phyloP scores from a whole-genome alignment of 2,113 vertebrate genomes.

The Syngnathus floridae region DNA sequence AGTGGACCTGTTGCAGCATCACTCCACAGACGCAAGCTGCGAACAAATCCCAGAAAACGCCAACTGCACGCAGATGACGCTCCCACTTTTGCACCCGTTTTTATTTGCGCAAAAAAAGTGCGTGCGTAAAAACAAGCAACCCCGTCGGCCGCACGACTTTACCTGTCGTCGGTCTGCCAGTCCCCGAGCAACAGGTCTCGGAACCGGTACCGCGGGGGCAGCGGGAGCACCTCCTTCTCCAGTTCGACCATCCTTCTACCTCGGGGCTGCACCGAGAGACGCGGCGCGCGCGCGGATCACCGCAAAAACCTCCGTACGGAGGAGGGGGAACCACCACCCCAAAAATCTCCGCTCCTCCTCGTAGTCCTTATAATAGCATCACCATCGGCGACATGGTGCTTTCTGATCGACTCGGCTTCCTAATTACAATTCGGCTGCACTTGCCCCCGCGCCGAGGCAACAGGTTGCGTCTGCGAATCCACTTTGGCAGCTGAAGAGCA shows the following conservation, averaged over 20 bases:
- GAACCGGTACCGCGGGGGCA: slow-evolving; percentile 81
- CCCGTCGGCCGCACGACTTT: slow-evolving; percentile 30
- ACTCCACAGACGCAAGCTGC: slow-evolving; percentile 2
- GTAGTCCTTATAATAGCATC: slow-evolving; percentile 28
- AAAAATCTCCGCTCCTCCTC: slow-evolving; percentile 38
- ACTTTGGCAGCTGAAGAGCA: slow-evolving; percentile 61
- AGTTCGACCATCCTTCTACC: slow-evolving; percentile 69
- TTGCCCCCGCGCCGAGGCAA: slow-evolving; percentile 47
- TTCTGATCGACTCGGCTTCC: slow-evolving; percentile 1
- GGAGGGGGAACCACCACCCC: slow-evolving; percentile 20
- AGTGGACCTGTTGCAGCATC: slow-evolving; percentile 49
- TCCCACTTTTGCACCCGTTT: slow-evolving; percentile 1
- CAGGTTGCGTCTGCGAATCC: slow-evolving; percentile 55
- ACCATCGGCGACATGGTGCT: slow-evolving; percentile 4
- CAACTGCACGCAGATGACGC: neutral
- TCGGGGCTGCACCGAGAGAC: slow-evolving; percentile 27
- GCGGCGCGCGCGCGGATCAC: slow-evolving; percentile 30
- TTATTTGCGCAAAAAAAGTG: slow-evolving; percentile 16
- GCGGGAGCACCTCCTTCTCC: slow-evolving; percentile 78
- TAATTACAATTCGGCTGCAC: slow-evolving; percentile 20
- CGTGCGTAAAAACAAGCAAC: slow-evolving; percentile 46
- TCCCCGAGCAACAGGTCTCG: slow-evolving; percentile 82
- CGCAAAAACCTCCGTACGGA: slow-evolving; percentile 37
- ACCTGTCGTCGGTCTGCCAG: slow-evolving; percentile 81
- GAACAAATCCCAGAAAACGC: neutral